These are phyloP conservation scores for Callocephalon fimbriatum DNA, from an alignment of 2,113 vertebrate species.

Conservation along the genomic window DNA sequence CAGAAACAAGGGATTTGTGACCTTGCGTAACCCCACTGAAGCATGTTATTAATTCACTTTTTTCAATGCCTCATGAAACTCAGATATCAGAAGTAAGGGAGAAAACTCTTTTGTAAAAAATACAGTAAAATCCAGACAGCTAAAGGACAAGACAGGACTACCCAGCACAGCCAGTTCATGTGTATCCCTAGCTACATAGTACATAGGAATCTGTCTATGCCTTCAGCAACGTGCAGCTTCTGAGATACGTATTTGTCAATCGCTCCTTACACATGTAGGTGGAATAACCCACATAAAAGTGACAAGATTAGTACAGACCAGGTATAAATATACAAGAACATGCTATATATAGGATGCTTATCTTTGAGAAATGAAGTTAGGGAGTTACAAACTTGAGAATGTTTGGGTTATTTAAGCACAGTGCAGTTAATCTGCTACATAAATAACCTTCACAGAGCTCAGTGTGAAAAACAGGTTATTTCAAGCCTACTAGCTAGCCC, in stretches of 20 bases:
- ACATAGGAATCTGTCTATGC: neutral
- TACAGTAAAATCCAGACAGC: neutral
- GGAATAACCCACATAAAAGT: neutral
- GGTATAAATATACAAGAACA: slow-evolving; percentile 10
- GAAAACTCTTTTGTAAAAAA: neutral
- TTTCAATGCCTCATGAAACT: neutral
- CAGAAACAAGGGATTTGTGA: neutral
- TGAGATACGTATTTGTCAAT: neutral
- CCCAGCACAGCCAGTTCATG: neutral
- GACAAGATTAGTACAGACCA: neutral
- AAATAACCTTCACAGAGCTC: neutral
- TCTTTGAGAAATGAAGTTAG: slow-evolving; percentile 12
- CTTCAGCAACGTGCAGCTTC: neutral
- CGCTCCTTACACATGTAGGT: neutral
- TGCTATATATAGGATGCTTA: slow-evolving; percentile 6
- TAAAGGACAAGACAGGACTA: neutral
- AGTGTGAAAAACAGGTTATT: neutral
- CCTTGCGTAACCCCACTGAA: neutral
- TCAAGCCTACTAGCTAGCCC: neutral
- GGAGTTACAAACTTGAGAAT: neutral
- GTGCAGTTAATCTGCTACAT: neutral
- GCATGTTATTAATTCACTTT: neutral
- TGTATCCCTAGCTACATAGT: neutral
- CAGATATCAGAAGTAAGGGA: neutral
- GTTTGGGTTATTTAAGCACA: slow-evolving; percentile 31